Evolutionary conservation across 2,113 vertebrate genomes (phyloP).

Genomic region (Dromiciops gliroides): DNA sequence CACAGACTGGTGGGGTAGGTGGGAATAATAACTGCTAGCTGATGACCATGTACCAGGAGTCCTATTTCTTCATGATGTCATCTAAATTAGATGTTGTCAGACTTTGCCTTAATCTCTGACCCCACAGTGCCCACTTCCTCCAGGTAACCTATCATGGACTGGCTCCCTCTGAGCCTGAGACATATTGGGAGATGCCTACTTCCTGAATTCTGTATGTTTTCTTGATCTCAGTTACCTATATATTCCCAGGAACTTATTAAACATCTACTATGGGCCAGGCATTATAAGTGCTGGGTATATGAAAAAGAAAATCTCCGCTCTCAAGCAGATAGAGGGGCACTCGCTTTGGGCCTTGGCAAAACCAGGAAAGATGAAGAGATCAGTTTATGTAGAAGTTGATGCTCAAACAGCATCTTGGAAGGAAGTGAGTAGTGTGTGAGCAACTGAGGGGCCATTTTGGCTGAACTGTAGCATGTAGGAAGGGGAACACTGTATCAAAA

Average conservation of each 20-base stretch:
- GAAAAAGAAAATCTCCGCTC: background rate
- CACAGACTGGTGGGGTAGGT: background rate
- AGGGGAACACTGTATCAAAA: background rate
- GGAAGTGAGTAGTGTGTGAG: background rate
- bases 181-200: background rate
- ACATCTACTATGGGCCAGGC: background rate
- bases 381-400: background rate
- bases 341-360: background rate
- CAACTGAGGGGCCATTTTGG: background rate
- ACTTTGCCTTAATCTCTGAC: background rate
- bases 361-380: background rate
- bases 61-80: background rate
- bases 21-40: background rate
- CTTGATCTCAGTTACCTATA: background rate
- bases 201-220: background rate
- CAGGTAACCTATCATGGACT: background rate
- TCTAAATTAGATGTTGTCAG: background rate
- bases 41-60: rapidly evolving
- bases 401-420: background rate
- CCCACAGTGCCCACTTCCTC: background rate
- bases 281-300: background rate
- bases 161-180: background rate
- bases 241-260: background rate
- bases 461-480: background rate
- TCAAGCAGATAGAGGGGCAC: background rate